Evolutionary conservation across 1,140 invertebrate species (phyloP), one percentile per base, ranked within the genome.

Genomic region (Steinernema feltiae): DNA sequence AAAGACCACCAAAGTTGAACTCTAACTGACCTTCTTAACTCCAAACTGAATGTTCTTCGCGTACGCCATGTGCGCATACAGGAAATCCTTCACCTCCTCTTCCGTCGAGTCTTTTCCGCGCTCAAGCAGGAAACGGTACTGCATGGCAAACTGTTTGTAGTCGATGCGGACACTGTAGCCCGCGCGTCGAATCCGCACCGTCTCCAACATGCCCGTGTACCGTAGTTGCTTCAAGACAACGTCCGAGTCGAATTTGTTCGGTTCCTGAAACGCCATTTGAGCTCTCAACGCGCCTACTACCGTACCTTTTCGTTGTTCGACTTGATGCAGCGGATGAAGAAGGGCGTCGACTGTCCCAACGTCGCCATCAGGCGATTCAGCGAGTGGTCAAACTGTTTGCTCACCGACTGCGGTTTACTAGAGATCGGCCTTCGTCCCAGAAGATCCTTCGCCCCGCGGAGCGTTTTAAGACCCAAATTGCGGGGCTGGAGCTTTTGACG

Each of bases 181-280:
- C 7, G 94, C 94, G 86, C 95, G 94, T 70, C 95, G 88, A 71
- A 98, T 97, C 82, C 94, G 88, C 0, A 98, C 94, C 0, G 95
- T 98, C 86, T 97, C 95, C 78, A 98, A 85, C 95, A 97, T 97
- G 70, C 95, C 95, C 0, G 95, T 97, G 87, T 98, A 98, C 0
- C 90, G 87, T 76, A 94, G 86, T 82, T 91, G 93, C 69, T 94
- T 89, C 81, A 95, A 91, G n/a, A 97, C 94, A 0, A 94, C 93
- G 75, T 94, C 93, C 80, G 96, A 93, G 86, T 97, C 94, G 88
- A 97, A 97, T 76, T 91, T 90, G 86, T 95, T 95, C 0, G 95
- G 90, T 77, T 92, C 91, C 90, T 91, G 82, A 53, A 86, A 80
- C 21, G 48, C 12, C 29, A 78, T 12, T n/a, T 32, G 29, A 7